Base-by-base conservation (phyloP, 2,797 vertebrate genomes). In the Gambelia wislizenii region DNA sequence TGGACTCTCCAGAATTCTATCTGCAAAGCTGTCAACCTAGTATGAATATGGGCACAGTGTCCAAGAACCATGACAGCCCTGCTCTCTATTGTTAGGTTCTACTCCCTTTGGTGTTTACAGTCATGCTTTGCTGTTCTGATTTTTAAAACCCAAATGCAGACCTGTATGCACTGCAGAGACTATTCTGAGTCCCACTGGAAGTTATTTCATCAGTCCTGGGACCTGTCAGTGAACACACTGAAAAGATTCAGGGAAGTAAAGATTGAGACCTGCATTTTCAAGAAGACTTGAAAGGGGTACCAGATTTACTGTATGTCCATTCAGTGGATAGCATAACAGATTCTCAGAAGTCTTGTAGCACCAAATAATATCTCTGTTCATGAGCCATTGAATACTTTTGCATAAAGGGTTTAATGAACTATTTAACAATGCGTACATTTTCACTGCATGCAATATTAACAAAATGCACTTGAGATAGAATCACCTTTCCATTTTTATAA, bases 361-460 rank as follows among this genome's bases (percentile, higher is more conserved):
- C 49, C 52, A 84, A 81, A 16, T 80, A 85, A 88, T 75, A 81
- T 81, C 88, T 82, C 44, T 81, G 36, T 72, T 20, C 39, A 27
- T 1, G 16, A 85, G 59, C 61, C 36, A 84, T 18, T 67, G 44
- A 80, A 22, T 79, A 72, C 14, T 22, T 87, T 87, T 64, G 20
- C 59, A 74, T 74, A 85, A 84, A 84, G 44, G n/a, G 30, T 74
- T 79, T 52, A 87, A 87, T 74, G 67, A 87, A 36, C 12, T 80
- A 49, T 87, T 87, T 81, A 80, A 84, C 64, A 82, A 27, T 39
- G 52, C 52, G 42, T 72, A 61, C 16, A 64, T 90, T 84, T 56
- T 64, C 52, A 47, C 39, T 88, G 39, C 44, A 36, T 85, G 13
- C 27, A 64, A 87, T 79, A 27, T 36, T 52, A 54, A 74, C 39